Conservation (phyloP, 2,797 vertebrate species). For the Lerista edwardsae region DNA sequence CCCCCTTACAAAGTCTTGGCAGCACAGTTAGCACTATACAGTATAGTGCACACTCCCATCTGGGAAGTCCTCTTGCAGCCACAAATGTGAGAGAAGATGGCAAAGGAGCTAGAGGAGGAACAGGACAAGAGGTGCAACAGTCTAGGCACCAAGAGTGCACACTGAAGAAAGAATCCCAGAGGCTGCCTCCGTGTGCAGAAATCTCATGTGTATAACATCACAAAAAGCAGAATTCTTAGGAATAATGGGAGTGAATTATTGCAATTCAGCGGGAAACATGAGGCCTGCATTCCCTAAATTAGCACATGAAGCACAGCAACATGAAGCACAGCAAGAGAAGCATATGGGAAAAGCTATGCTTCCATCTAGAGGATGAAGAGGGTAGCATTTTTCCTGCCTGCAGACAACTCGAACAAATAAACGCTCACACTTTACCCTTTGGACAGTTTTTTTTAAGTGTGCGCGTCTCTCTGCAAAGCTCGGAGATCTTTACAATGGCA, state of each 20-base stretch:
- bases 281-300: neutral
- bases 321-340: neutral
- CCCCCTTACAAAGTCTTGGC: too few relatives aligned
- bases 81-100: too few relatives aligned
- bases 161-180: neutral
- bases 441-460: neutral
- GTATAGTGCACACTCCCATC: too few relatives aligned
- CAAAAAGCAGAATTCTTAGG: neutral
- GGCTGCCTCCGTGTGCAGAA: neutral
- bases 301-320: neutral
- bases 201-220: neutral
- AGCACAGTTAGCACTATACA: too few relatives aligned
- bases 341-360: conserved; percentile 56
- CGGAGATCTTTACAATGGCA: too few relatives aligned
- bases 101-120: neutral
- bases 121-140: neutral
- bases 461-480: too few relatives aligned
- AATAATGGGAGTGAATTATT: neutral
- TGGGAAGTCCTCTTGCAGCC: too few relatives aligned
- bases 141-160: neutral
- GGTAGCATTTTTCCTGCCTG: neutral
- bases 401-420: neutral
- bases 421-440: neutral
- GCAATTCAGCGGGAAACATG: accelerated
- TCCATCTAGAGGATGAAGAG: conserved; percentile 67